Base-by-base conservation (phyloP, 2,797 vertebrate genomes). In the Xerus rutilus region DNA sequence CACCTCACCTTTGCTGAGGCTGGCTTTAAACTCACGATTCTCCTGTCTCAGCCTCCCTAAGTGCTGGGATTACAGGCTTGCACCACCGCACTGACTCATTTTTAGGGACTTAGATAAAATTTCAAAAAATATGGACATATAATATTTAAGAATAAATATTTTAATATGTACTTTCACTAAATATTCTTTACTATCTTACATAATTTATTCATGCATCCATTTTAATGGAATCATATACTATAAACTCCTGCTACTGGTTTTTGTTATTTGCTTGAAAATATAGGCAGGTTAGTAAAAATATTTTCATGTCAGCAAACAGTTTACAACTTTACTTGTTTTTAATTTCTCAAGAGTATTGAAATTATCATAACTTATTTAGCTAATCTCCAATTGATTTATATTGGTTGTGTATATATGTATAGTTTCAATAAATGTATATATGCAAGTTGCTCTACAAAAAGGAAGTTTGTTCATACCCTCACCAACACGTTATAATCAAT, bases 341-440 rank as follows among this genome's bases (percentile, higher is more conserved):
- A 23, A 85, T 65, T 64, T 57, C 32, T 79, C 25, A 77, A 65
- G 57, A 70, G 35, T 72, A n/a, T 84, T 91, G 43, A 82, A 73
- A 91, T 86, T 52, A 70, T 64, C 14, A 59, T 88, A 87, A 94
- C 70, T 45, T 74, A 95, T 92, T 79, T 67, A 43, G 49, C 17
- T 64, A 70, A 77, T 10, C 6, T 49, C 7, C 25, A 92, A 11
- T 65, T 89, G 23, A 76, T 64, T 79, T 43, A 45, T 87, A 77
- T 83, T 59, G 12, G 4, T 65, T 95, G 23, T 54, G 52, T 57
- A 57, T 67, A 85, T 78, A 79, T 20, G 67, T 17, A 70, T n/a
- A 72, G 52, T 91, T 86, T 89, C 32, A 92, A 70, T 88, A 88
- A 86, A 64, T 91, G n/a, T 65, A 52, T n/a, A 52, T 32, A 64